Evolutionary conservation across 2,797 vertebrate genomes (phyloP), one percentile per base, ranked within the genome.

Genomic region (Sebastes oblongus): DNA sequence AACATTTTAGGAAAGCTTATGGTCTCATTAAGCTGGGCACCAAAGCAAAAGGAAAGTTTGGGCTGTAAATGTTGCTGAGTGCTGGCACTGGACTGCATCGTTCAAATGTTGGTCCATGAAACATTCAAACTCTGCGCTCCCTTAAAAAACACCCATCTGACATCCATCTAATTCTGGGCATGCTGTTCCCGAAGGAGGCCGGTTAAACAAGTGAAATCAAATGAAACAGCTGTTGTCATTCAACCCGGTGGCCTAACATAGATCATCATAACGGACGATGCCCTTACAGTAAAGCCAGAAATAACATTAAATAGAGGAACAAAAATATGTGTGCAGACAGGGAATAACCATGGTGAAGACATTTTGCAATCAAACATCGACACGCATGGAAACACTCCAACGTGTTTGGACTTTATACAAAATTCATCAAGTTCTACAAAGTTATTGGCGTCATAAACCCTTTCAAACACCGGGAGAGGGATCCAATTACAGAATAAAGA

Each of bases 161-260:
- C 59, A 69, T 60, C 39, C 42, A 70, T 76, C 36, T n/a, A 34
- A 74, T 9, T 64, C 54, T 14, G 34, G 62, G 52, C 76, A 61
- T 52, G 58, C 24, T 16, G 18, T 65, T 82, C 55, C 58, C 20
- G 52, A 32, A 59, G 24, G 70, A 59, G 3, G 3, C 58, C 36
- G 36, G 13, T 46, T 65, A 78, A 83, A 58, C 61, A 69, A 60
- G 64, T 39, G n/a, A 78, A 86, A 66, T 54, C 18, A 82, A 80
- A 71, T 25, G 6, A 80, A 81, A 60, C 39, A 71, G 58, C 70
- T 65, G 62, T 71, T 84, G 72, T 78, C 72, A 68, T 77, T 74
- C 69, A 82, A 52, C 52, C 5, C 1, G 3, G 34, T 25, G 29
- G 46, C 34, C 56, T 24, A 52, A 66, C 46, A 60, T 42, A 58